Base-by-base conservation (phyloP, 1,140 invertebrate species). In the Drosophila sucinea region DNA sequence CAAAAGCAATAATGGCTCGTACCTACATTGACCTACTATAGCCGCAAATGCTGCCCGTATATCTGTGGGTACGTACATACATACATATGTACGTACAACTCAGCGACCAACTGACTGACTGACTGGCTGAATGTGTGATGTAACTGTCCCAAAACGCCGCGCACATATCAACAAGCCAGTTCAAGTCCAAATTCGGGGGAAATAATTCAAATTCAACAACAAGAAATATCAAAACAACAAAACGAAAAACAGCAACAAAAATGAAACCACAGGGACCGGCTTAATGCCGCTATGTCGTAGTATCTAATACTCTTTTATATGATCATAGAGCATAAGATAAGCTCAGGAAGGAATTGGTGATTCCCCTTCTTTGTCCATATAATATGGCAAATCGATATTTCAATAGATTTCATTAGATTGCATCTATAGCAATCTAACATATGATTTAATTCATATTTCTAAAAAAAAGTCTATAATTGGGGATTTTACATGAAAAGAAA, bases 91-190 rank as follows among this genome's bases (percentile, higher is more conserved):
- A 10, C 11, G 35, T 2, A 1, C 11, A 10, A 2, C 11, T 41
- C 3, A 1, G 11, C n/a, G 10, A 47, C 44, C 41, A 33, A 57
- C 57, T 74, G 67, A 35, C 65, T 73, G 63, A 51, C 65, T 72
- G 67, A 72, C 70, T 66, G 68, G 55, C 63, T 68, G 71, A 68
- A 70, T 70, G 73, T 87, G 77, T 87, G 83, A 87, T 87, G 83
- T 87, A 87, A 87, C 80, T 87, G 84, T 84, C 80, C 84, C 84
- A 86, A 90, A 85, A 90, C 82, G 71, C 84, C 67, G 74, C 85
- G 78, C 77, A 89, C 84, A 89, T 89, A 89, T 85, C 85, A 89
- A 89, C 85, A 81, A 89, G 85, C 81, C 85, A 85, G 85, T 89
- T 89, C 85, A 84, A 87, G 85, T 90, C 81, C 85, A 90, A 90